These are phyloP conservation scores for Hemitrygon akajei DNA, from an alignment of 2,797 vertebrate species.

Conservation along the genomic window DNA sequence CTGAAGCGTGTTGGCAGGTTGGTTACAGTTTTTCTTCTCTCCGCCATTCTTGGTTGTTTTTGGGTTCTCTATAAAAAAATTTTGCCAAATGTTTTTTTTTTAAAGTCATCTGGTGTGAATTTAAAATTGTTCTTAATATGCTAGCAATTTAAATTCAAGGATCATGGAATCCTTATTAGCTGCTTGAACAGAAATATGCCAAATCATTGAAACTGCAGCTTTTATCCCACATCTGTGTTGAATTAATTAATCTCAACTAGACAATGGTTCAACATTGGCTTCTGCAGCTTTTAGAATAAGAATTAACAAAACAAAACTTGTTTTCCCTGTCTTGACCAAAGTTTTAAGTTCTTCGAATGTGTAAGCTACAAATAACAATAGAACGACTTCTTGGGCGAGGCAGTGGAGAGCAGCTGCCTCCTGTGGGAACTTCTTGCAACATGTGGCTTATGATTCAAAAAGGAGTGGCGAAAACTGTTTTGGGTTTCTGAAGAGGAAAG, in stretches of 20 bases:
- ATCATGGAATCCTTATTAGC: neutral
- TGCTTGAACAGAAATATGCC: neutral
- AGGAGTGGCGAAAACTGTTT: neutral
- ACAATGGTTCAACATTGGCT: neutral
- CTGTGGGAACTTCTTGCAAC: neutral
- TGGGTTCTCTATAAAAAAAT: neutral
- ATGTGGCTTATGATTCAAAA: neutral
- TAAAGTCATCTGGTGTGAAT: neutral
- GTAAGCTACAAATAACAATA: neutral
- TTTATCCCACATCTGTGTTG: neutral
- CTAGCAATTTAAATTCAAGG: neutral
- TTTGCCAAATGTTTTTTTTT: too few species aligned
- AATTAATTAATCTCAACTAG: neutral
- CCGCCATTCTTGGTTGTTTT: neutral
- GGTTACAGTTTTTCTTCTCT: constrained; percentile 39
- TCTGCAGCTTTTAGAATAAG: neutral
- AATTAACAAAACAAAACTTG: neutral
- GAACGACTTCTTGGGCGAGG: neutral
- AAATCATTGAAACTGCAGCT: neutral
- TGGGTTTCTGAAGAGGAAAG: neutral
- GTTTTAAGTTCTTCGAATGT: neutral
- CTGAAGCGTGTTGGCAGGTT: constrained; percentile 70
- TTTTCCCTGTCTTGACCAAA: neutral
- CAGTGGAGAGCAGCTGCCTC: neutral
- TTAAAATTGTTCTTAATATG: neutral